Evolutionary conservation across 2,113 vertebrate genomes (phyloP).

Genomic region (Caranx melampygus): DNA sequence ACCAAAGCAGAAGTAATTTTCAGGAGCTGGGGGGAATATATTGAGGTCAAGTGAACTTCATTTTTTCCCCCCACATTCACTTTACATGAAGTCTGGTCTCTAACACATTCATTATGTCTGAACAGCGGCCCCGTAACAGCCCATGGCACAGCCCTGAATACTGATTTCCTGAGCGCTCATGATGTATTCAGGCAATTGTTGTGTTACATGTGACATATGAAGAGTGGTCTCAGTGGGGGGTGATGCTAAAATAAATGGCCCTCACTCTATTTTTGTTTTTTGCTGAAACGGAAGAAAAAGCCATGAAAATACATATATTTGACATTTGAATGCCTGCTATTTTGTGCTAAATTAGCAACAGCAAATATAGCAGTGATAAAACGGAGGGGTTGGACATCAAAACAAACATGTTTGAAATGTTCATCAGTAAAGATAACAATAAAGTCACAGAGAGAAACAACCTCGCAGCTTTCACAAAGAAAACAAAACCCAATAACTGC

Average conservation of each 20-base stretch:
- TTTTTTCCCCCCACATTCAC: slow-evolving; percentile 54
- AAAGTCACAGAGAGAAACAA: slow-evolving; percentile 23
- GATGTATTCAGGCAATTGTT: slow-evolving; percentile 27
- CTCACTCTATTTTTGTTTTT: neutral
- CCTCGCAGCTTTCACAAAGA: neutral
- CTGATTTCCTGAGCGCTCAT: slow-evolving; percentile 50
- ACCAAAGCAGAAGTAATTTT: slow-evolving; percentile 76
- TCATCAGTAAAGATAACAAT: neutral
- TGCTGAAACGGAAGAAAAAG: neutral
- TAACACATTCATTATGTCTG: slow-evolving; percentile 69
- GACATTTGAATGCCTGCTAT: neutral
- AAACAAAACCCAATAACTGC: slow-evolving; percentile 47
- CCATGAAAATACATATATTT: neutral
- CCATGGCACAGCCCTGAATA: slow-evolving; percentile 46
- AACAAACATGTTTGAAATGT: slow-evolving; percentile 6
- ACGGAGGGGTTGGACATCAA: neutral
- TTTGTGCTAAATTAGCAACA: neutral
- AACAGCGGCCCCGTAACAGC: slow-evolving; percentile 53
- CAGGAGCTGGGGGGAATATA: slow-evolving; percentile 66
- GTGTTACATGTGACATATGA: slow-evolving; percentile 1
- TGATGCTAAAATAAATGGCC: slow-evolving; percentile 14
- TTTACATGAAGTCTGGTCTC: slow-evolving; percentile 67
- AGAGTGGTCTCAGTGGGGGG: neutral
- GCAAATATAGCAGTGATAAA: neutral
- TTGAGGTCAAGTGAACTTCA: slow-evolving; percentile 76